Base-by-base conservation (phyloP, 2,797 vertebrate genomes). In the Tokudaia muenninki region DNA sequence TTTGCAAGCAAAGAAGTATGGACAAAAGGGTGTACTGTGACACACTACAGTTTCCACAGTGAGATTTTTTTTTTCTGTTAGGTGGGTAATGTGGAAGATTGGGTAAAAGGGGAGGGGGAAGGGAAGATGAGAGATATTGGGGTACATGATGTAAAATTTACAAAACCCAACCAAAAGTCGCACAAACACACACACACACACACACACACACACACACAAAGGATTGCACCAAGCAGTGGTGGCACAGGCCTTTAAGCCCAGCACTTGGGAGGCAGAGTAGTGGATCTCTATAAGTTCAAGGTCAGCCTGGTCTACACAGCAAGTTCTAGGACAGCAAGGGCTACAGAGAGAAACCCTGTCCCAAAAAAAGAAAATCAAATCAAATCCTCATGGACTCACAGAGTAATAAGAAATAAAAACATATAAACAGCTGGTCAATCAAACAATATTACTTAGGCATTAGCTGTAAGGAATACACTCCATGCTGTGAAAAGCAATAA, bases 401-500 rank as follows among this genome's bases (percentile, higher is more conserved):
- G 52, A 11, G 13, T 14, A 87, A 17, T n/a, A 86, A 75, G 19
- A 93, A 92, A 87, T 47, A 87, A 82, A 57, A 96, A 94, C 2
- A 91, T 29, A 75, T 29, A 59, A 86, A 80, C 13, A 92, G 57
- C 0, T 16, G 13, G 34, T 72, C 52, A 24, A 65, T 47, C 41
- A 84, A 17, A 65, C 82, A 93, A 78, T 7, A 82, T 12, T 50
- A 77, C 0, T 11, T 44, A 52, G 83, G 47, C 24, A 75, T 19
- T 83, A 90, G 72, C 22, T 77, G 6, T 75, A 87, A 93, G 34
- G 94, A 91, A 84, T 17, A 12, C 14, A 88, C 44, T 89, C 52
- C 47, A 29, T 44, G 6, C 59, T 93, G 4, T 19, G 74, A 55
- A 81, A 84, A 5, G n/a, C 79, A 91, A 79, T 6, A 47, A 70